Percentiles rank a stretch among this genome's conserved stretches.
These are phyloP conservation scores for Triplophysa tibetana DNA, from an alignment of 2,113 vertebrate genomes.

Conservation along the genomic window DNA sequence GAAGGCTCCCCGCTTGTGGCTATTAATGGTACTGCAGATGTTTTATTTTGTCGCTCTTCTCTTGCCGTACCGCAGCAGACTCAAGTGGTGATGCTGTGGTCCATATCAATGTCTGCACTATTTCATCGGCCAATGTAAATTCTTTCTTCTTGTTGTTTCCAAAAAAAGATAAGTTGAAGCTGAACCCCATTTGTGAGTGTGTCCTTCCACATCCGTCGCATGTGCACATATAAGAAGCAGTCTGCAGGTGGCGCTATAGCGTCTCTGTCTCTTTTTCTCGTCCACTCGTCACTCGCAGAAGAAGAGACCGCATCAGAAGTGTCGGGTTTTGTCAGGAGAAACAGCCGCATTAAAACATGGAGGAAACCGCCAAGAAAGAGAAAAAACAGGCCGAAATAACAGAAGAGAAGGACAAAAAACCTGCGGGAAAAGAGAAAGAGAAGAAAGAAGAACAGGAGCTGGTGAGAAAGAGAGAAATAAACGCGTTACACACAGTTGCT, in stretches of 20 bases:
- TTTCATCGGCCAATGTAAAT: too few species aligned
- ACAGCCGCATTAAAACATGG: constrained; percentile 63
- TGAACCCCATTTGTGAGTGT: too few species aligned
- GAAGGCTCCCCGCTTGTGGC: too few species aligned
- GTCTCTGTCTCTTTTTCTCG: not conserved
- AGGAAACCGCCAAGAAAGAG: constrained; percentile 78
- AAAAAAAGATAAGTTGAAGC: too few species aligned
- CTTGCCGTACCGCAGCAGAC: too few species aligned
- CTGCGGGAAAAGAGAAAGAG: constrained; percentile 73
- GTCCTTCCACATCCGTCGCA: too few species aligned
- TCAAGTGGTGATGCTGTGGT: too few species aligned
- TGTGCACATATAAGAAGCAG: not conserved
- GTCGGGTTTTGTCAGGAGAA: not conserved
- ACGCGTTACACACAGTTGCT: not conserved
- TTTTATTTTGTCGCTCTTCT: too few species aligned
- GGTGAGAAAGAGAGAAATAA: constrained; percentile 56
- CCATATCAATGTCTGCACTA: too few species aligned
- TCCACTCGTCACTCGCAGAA: not conserved
- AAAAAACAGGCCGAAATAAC: constrained; percentile 70
- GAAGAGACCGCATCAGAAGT: constrained; percentile 1
- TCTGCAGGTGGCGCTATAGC: constrained; percentile 1
- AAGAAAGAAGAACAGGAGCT: constrained; percentile 80
- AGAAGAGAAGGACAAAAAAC: constrained; percentile 71
- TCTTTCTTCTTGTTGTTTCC: too few species aligned
- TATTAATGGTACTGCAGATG: too few species aligned